A percentile compares a stretch with the other conserved stretches of the same genome.
phyloP scores from a whole-genome alignment of 2,113 vertebrate genomes.

The Circaetus gallicus region DNA sequence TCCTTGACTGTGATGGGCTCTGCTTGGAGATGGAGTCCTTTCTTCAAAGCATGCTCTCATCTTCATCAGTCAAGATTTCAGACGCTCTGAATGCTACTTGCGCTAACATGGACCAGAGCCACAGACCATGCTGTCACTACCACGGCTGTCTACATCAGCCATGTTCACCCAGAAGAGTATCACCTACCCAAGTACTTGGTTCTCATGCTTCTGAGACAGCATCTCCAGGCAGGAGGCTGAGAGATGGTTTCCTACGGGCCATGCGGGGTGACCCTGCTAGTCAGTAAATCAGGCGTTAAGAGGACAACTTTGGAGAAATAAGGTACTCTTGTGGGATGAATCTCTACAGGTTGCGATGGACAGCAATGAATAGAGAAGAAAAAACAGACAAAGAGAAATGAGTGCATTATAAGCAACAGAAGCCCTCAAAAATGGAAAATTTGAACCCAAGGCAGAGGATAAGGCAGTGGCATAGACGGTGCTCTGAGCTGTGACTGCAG shows the following conservation, averaged over 20 bases:
- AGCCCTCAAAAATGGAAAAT: not conserved
- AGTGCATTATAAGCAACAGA: not conserved
- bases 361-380: not conserved
- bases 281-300: not conserved
- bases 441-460: not conserved
- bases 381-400: fast-evolving
- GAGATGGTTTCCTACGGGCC: not conserved
- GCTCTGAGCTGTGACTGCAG: not conserved
- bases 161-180: not conserved
- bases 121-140: not conserved
- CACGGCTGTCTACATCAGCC: not conserved
- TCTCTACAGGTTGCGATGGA: not conserved
- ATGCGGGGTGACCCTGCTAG: not conserved
- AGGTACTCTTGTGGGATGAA: not conserved
- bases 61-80: not conserved
- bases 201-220: not conserved
- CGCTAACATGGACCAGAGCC: not conserved
- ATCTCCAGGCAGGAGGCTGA: not conserved
- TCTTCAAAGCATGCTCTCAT: not conserved
- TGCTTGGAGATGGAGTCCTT: not conserved
- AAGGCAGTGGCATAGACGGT: not conserved
- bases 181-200: not conserved
- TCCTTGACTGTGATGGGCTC: not conserved
- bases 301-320: not conserved
- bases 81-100: not conserved